These are phyloP conservation scores for Pterocles gutturalis DNA, from an alignment of 2,113 vertebrate species.

Conservation along the genomic window DNA sequence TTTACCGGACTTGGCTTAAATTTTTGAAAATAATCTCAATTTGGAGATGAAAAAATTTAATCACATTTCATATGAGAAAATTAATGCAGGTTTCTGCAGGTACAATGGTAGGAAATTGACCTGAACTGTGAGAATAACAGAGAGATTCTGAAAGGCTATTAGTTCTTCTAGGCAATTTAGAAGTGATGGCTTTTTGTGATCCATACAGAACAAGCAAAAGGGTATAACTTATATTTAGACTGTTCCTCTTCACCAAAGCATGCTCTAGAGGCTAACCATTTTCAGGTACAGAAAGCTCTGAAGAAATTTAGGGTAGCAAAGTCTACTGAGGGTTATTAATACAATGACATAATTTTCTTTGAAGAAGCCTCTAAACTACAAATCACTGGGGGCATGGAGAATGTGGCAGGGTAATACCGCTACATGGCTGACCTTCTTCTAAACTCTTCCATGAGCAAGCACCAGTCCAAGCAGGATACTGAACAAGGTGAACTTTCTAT, in stretches of 20 bases:
- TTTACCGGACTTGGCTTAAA: background rate
- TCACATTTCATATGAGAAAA: background rate
- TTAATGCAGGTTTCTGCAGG: background rate
- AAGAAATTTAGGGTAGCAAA: background rate
- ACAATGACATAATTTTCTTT: background rate
- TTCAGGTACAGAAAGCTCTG: background rate
- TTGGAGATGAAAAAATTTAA: background rate
- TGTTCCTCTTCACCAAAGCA: background rate
- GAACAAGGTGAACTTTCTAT: background rate
- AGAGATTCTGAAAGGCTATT: background rate
- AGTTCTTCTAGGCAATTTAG: background rate
- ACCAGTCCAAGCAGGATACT: background rate
- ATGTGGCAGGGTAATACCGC: background rate
- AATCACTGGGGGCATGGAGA: background rate
- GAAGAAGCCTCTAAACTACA: background rate
- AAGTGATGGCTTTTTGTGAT: background rate
- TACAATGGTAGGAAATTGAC: background rate
- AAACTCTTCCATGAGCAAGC: background rate
- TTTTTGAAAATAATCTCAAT: background rate
- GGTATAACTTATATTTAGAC: background rate
- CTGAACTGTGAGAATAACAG: background rate
- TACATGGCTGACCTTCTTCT: background rate
- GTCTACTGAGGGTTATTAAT: background rate
- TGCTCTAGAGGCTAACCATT: background rate
- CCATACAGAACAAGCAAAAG: background rate